These are phyloP conservation scores for Eupithecia abbreviata DNA, from an alignment of 2,888 invertebrate genomes.

Conservation along the genomic window DNA sequence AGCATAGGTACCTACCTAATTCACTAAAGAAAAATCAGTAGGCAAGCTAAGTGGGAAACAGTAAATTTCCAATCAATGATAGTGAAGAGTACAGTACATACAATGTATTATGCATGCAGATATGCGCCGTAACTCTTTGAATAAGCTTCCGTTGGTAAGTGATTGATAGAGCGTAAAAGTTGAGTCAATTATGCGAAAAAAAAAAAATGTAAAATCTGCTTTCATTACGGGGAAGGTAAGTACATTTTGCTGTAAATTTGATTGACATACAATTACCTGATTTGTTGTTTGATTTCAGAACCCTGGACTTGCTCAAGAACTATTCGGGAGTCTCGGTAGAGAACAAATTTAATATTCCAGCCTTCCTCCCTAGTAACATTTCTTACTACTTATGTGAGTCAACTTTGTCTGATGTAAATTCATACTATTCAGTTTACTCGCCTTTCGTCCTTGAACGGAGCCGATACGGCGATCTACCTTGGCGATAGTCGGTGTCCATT, in stretches of 20 bases:
- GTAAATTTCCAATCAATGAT: constrained; percentile 11
- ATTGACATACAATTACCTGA: constrained; percentile 14
- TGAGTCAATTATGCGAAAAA: constrained; percentile 12
- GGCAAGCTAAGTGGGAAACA: background rate
- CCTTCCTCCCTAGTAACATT: background rate
- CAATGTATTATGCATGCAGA: constrained; percentile 16
- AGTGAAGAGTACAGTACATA: background rate
- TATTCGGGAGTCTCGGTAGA: background rate
- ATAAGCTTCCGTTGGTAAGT: constrained; percentile 21
- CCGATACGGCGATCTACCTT: constrained; percentile 10
- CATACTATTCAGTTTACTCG: constrained; percentile 19
- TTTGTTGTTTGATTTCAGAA: background rate
- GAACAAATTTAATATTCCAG: background rate
- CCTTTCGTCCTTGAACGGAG: constrained; percentile 25
- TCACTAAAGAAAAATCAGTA: background rate
- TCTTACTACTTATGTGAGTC: constrained; percentile 1
- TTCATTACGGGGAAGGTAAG: background rate
- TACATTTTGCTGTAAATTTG: constrained; percentile 17
- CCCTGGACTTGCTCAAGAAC: background rate
- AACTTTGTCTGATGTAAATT: constrained; percentile 13
- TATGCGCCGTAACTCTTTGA: constrained; percentile 18
- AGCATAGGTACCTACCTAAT: background rate
- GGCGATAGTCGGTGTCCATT: constrained; percentile 17
- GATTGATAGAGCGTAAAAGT: constrained; percentile 31
- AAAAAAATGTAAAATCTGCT: constrained; percentile 15